Evolutionary conservation across 2,888 invertebrate genomes (phyloP).

Genomic region (Villa cingulata): DNA sequence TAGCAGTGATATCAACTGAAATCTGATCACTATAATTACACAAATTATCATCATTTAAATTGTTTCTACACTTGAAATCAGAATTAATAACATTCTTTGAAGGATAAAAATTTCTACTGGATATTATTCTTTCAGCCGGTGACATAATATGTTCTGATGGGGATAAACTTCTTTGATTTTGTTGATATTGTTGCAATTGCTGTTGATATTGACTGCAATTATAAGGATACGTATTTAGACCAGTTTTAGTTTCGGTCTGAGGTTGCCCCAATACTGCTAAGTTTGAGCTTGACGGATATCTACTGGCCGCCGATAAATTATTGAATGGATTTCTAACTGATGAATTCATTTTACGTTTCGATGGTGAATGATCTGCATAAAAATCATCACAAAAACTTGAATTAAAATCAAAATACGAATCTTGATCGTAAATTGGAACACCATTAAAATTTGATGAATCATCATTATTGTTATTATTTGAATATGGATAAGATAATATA

Average conservation of each 20-base stretch:
- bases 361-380: neutral
- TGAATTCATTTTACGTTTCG: neutral
- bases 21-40: neutral
- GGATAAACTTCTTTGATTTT: constrained; percentile 1
- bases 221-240: neutral
- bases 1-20: neutral
- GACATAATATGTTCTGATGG: neutral
- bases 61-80: neutral
- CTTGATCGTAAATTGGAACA: neutral
- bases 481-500: neutral
- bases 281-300: constrained; percentile 15
- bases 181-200: neutral
- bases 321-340: constrained; percentile 8
- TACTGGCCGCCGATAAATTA: constrained; percentile 10
- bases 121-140: neutral
- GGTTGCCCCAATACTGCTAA: constrained; percentile 11
- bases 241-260: constrained; percentile 6
- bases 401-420: neutral
- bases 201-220: neutral
- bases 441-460: neutral
- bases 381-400: neutral
- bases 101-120: neutral
- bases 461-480: neutral
- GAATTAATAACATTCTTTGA: neutral
- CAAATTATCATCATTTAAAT: neutral